Evolutionary conservation across 2,113 vertebrate species (phyloP).

Genomic region (Equus quagga): DNA sequence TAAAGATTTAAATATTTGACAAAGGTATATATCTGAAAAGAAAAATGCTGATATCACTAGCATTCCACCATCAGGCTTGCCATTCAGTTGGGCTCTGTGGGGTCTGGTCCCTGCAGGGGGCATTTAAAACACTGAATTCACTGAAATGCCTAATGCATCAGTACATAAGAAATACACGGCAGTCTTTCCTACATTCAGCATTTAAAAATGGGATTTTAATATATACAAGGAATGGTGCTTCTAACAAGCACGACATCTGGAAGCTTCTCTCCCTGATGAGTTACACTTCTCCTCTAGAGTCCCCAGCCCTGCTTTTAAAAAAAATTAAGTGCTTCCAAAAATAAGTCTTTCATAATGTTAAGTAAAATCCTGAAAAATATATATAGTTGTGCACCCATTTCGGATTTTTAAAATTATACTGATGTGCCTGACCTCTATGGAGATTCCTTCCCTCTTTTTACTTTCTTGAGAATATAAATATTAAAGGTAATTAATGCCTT

Average conservation of each 20-base stretch:
- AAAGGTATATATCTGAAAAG: background rate
- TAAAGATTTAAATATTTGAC: background rate
- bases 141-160: background rate
- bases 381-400: background rate
- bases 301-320: background rate
- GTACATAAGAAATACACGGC: background rate
- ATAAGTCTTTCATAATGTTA: background rate
- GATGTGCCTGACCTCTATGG: background rate
- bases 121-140: conserved; percentile 11
- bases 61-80: background rate
- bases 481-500: background rate
- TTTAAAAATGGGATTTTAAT: background rate
- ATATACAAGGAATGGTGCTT: background rate
- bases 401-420: conserved; percentile 2
- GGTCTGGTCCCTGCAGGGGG: background rate
- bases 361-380: background rate
- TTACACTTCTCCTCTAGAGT: background rate
- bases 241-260: background rate
- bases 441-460: background rate
- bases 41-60: background rate
- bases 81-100: background rate
- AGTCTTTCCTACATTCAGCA: background rate
- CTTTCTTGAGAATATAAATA: background rate
- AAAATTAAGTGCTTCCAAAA: background rate
- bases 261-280: conserved; percentile 9